A percentile compares a stretch with the other conserved stretches of the same genome.
Evolutionary conservation across 2,797 vertebrate species (phyloP).

Genomic region (Acipenser oxyrinchus): DNA sequence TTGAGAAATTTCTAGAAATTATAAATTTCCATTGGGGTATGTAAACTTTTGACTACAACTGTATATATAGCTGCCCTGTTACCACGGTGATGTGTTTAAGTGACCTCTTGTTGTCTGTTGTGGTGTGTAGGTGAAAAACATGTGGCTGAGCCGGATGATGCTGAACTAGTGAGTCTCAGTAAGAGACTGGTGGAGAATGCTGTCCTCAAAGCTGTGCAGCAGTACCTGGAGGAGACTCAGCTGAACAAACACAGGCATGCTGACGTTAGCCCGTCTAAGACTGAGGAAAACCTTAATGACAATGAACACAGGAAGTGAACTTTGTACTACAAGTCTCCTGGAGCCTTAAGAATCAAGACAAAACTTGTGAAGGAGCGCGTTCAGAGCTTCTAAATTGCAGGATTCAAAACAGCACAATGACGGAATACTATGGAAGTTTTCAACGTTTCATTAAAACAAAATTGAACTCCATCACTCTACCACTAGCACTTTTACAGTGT

Average conservation of each 20-base stretch:
- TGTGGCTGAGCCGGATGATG: constrained; percentile 77
- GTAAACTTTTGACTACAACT: no score
- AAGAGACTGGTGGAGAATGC: constrained; percentile 91
- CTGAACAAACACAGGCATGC: constrained; percentile 61
- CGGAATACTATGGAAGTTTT: no score
- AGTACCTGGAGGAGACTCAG: constrained; percentile 89
- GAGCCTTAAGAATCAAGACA: constrained; percentile 17
- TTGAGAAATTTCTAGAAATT: no score
- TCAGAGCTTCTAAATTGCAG: no score
- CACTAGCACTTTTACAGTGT: no score
- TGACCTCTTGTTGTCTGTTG: constrained; percentile 58
- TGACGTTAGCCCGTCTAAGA: constrained; percentile 53
- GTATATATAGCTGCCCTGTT: neutral
- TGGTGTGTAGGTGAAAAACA: constrained; percentile 78
- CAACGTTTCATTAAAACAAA: no score
- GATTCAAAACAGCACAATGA: neutral
- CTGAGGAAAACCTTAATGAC: constrained; percentile 47
- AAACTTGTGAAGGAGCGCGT: neutral
- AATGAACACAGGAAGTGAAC: constrained; percentile 55
- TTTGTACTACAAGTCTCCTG: constrained; percentile 13
- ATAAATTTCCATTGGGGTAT: no score
- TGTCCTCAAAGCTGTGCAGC: constrained; percentile 85
- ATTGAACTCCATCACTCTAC: no score
- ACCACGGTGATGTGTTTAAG: constrained; percentile 6
- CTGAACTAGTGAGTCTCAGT: constrained; percentile 90